Evolutionary conservation across 2,888 invertebrate genomes (phyloP), one percentile per base, ranked within the genome.

Genomic region (Philereme transversata): DNA sequence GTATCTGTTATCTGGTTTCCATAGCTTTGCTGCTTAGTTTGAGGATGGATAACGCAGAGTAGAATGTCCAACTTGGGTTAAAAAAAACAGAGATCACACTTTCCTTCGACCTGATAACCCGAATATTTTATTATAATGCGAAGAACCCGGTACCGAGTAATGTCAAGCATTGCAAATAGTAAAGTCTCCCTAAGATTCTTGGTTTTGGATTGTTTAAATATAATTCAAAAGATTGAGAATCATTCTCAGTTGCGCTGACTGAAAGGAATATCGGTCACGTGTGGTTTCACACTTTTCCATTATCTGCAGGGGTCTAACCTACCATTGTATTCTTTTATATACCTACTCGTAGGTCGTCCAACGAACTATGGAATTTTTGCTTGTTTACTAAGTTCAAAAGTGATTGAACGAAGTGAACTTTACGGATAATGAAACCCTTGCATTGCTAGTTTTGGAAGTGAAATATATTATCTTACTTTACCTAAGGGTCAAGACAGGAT

Each of bases 201-300:
- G 22, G 22, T n/a, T 43, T 8, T 2, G 3, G n/a, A 43, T 43
- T 43, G 5, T n/a, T 43, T n/a, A 43, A 9, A n/a, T n/a, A 9
- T 43, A n/a, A n/a, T n/a, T 22, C 7, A 4, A 45, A 22, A 45
- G 62, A 65, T 80, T 80, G 73, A 73, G 65, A 65, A 53, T 59
- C 72, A 6, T 44, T 64, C 61, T 56, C 76, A 77, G 79, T 78
- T 81, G 72, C 68, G 10, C 60, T 52, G 52, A 58, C 67, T 70
- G 61, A 61, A 57, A 60, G 56, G 44, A 55, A 57, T 45, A 50
- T 48, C 43, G 58, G 64, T 79, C 84, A 83, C 83, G 83, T 82
- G 76, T 66, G 70, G 10, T 46, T n/a, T 69, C 78, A 77, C 77
- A 76, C 76, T 78, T 70, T 62, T 62, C 51, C 44, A 41, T 34